phyloP scores from a whole-genome alignment of 2,797 vertebrate species.

The Diceros bicornis region DNA sequence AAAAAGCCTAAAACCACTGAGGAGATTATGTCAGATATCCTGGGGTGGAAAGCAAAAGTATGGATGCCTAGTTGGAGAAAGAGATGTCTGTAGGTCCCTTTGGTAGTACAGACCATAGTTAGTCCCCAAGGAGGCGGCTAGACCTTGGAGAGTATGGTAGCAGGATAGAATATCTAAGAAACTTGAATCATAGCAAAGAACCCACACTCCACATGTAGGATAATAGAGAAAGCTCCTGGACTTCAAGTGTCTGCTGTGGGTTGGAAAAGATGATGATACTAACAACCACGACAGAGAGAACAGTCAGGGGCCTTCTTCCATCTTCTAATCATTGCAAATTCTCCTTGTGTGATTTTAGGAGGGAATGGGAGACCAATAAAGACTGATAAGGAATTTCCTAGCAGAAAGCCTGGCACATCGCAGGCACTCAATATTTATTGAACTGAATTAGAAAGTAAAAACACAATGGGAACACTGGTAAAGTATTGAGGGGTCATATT shows the following conservation, averaged over 20 bases:
- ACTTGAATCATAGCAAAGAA: background rate
- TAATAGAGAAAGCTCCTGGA: background rate
- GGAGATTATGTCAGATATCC: background rate
- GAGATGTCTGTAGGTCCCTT: background rate
- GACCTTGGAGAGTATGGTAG: background rate
- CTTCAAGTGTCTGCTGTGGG: background rate
- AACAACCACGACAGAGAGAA: background rate
- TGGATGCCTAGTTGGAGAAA: background rate
- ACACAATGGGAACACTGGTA: background rate
- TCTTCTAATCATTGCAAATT: background rate
- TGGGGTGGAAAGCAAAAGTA: background rate
- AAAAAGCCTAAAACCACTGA: background rate
- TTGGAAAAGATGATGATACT: background rate
- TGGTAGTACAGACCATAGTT: background rate
- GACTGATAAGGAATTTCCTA: background rate
- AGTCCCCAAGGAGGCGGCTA: background rate
- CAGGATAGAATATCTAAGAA: background rate
- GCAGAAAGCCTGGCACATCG: background rate
- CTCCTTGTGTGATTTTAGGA: background rate
- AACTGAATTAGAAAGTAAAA: slow-evolving; percentile 16
- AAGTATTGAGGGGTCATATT: background rate
- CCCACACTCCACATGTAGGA: background rate
- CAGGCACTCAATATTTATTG: background rate
- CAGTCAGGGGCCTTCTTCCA: background rate
- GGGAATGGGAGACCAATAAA: background rate